A percentile compares a stretch with the other conserved stretches of the same genome.
Conservation (phyloP, 1,140 invertebrate genomes). For the Scylla paramamosain region DNA sequence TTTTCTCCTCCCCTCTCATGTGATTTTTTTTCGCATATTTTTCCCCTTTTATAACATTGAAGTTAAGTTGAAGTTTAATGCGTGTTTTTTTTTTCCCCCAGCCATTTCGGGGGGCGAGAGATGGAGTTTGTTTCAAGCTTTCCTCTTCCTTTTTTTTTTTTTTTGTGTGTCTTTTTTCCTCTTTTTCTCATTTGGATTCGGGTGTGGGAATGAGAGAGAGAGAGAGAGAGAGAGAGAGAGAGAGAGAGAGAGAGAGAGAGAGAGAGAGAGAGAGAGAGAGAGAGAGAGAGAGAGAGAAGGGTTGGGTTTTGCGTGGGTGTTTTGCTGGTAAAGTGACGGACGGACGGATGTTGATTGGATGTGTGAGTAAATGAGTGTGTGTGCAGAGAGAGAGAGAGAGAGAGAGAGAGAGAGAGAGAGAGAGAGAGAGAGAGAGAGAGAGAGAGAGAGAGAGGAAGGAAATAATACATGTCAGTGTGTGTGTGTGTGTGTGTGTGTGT, state of each 20-base stretch:
- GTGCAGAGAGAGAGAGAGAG: too few relatives aligned
- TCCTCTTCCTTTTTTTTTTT: not conserved
- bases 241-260: too few relatives aligned
- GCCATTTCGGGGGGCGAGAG: not conserved
- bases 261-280: too few relatives aligned
- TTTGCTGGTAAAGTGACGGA: too few relatives aligned
- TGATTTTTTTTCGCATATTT: not conserved
- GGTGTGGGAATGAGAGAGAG: not conserved
- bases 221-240: not conserved
- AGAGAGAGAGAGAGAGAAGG: too few relatives aligned
- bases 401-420: too few relatives aligned
- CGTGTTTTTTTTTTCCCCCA: not conserved
- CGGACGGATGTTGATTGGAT: too few relatives aligned
- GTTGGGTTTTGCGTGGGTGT: not conserved
- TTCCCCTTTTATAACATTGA: not conserved
- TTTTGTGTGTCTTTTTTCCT: not conserved
- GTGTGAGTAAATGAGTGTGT: too few relatives aligned
- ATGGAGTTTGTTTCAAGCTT: not conserved
- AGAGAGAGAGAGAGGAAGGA: too few relatives aligned
- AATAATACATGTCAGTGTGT: too few relatives aligned
- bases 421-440: too few relatives aligned
- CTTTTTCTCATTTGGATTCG: not conserved
- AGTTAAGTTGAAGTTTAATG: not conserved
- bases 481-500: too few relatives aligned
- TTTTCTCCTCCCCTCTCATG: not conserved